These are phyloP conservation scores for Drosophila diplacantha DNA, from an alignment of 2,888 invertebrate species.

Conservation along the genomic window DNA sequence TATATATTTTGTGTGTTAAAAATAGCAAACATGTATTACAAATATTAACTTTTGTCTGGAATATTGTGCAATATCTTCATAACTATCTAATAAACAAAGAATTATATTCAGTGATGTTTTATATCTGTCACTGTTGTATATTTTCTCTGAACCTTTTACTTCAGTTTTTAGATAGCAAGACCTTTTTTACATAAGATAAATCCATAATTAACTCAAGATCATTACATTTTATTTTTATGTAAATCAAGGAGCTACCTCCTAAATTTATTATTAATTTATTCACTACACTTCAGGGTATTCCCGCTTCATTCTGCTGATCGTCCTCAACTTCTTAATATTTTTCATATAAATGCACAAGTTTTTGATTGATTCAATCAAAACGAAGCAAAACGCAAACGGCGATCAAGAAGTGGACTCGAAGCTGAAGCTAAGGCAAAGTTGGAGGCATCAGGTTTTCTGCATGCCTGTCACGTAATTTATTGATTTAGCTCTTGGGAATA, in stretches of 20 bases:
- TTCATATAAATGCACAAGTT: constrained; percentile 58
- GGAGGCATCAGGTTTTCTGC: constrained; percentile 69
- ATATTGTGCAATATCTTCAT: too few species aligned
- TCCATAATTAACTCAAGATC: too few species aligned
- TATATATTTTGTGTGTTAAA: background rate
- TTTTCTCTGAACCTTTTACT: too few species aligned
- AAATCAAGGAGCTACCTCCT: background rate
- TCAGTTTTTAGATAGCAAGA: too few species aligned
- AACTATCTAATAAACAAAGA: too few species aligned
- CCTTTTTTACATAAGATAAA: background rate
- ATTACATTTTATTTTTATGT: background rate
- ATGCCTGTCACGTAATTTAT: constrained; percentile 78
- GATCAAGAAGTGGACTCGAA: constrained; percentile 47
- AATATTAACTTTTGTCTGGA: too few species aligned
- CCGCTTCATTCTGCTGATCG: constrained; percentile 5
- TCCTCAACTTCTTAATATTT: constrained; percentile 16
- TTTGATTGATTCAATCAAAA: constrained; percentile 77
- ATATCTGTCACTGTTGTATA: too few species aligned
- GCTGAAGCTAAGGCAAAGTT: constrained; percentile 33
- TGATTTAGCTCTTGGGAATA: constrained; percentile 77
- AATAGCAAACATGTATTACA: background rate
- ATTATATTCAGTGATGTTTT: too few species aligned
- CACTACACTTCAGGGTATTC: constrained; percentile 21
- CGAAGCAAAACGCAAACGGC: constrained; percentile 52
- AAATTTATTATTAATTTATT: constrained; percentile 8